Evolutionary conservation across 2,888 invertebrate genomes (phyloP).

Genomic region (Clusia tigrina): DNA sequence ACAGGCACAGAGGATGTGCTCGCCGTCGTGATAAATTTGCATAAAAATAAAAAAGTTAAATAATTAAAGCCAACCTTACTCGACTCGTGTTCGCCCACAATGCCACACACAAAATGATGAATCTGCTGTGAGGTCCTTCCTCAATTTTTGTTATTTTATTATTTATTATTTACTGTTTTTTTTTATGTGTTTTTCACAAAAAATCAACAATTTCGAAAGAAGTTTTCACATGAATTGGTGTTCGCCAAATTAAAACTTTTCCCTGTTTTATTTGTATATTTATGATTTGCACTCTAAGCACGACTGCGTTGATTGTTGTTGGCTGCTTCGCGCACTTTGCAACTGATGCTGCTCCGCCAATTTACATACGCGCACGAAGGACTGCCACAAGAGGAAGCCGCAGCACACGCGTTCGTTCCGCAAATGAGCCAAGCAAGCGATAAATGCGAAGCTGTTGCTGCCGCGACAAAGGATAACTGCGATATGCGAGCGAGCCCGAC

Average conservation of each 20-base stretch:
- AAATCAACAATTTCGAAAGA: conserved; percentile 15
- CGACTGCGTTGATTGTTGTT: conserved; percentile 11
- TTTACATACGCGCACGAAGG: background rate
- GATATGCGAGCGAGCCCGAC: conserved; percentile 45
- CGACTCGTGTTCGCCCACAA: too few relatives aligned
- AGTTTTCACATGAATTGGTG: conserved; percentile 24
- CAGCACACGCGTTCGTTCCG: conserved; percentile 16
- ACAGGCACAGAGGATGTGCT: too few relatives aligned
- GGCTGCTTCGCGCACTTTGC: too few relatives aligned
- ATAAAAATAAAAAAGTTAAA: too few relatives aligned
- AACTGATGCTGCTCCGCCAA: background rate
- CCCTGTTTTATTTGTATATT: conserved; percentile 15
- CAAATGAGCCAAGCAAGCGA: background rate
- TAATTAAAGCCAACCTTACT: too few relatives aligned
- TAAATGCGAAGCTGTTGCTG: conserved; percentile 35
- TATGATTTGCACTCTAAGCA: conserved; percentile 10
- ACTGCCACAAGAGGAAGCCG: conserved; percentile 32
- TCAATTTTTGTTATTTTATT: too few relatives aligned
- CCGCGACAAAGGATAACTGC: conserved; percentile 54
- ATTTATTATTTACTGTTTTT: too few relatives aligned
- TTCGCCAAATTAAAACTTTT: conserved; percentile 23
- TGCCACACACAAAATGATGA: too few relatives aligned
- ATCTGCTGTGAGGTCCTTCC: too few relatives aligned
- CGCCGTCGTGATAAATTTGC: too few relatives aligned
- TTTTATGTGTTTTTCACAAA: too few relatives aligned